phyloP scores from a whole-genome alignment of 2,888 invertebrate species.

The Drosophila conformis region DNA sequence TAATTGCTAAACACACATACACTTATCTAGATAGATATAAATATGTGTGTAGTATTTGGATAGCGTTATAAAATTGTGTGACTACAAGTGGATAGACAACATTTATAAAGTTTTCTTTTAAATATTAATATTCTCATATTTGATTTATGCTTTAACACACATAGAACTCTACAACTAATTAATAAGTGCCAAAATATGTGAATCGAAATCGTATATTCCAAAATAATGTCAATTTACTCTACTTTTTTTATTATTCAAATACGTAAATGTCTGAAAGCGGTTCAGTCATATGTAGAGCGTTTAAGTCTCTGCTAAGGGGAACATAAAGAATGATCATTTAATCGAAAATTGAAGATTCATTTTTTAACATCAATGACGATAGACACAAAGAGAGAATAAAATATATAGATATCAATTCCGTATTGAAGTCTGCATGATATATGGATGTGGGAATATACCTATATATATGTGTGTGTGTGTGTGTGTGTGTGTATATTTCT shows the following conservation, averaged over 20 bases:
- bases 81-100: constrained; percentile 68
- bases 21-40: constrained; percentile 11
- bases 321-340: constrained; percentile 14
- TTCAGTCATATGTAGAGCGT: constrained; percentile 49
- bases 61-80: constrained; percentile 61
- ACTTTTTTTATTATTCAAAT: neutral
- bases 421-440: constrained; percentile 58
- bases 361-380: constrained; percentile 79
- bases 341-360: constrained; percentile 49
- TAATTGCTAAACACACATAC: constrained; percentile 17
- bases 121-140: constrained; percentile 51
- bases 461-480: neutral
- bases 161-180: constrained; percentile 45
- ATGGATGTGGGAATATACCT: constrained; percentile 2
- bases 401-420: constrained; percentile 65
- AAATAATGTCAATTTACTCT: constrained; percentile 7
- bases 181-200: constrained; percentile 41
- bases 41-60: constrained; percentile 30
- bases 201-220: constrained; percentile 18
- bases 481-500: neutral
- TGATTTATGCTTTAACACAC: constrained; percentile 49
- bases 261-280: constrained; percentile 44
- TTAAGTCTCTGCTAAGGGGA: constrained; percentile 21
- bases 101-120: constrained; percentile 67
- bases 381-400: constrained; percentile 33